Percentiles rank a stretch among this genome's conserved stretches.
Conservation (phyloP, 2,113 vertebrate species). For the Synchiropus splendidus region DNA sequence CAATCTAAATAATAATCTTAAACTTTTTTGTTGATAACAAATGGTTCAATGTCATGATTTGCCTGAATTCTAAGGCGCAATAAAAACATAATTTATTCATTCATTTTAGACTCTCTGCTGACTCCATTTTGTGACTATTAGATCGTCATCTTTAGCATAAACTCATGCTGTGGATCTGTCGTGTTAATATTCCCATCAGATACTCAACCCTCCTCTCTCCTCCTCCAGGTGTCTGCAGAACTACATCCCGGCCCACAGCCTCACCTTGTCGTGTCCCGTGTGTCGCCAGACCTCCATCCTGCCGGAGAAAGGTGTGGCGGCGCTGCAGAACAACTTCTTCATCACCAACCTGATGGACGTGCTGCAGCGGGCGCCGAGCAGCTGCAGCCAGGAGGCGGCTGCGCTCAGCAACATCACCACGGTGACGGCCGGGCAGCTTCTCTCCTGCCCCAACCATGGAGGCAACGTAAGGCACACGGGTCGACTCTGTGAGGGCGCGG, state of each 20-base stretch:
- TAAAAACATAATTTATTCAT: too few relatives aligned
- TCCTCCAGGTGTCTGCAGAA: constrained; percentile 87
- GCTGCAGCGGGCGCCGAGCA: constrained; percentile 81
- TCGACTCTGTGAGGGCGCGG: too few relatives aligned
- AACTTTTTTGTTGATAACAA: too few relatives aligned
- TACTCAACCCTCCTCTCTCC: too few relatives aligned
- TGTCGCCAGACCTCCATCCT: constrained; percentile 97
- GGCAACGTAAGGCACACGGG: constrained; percentile 75
- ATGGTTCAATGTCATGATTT: too few relatives aligned
- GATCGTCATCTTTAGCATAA: too few relatives aligned
- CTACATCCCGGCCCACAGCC: constrained; percentile 91
- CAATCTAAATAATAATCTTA: too few relatives aligned
- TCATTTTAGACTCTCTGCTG: too few relatives aligned
- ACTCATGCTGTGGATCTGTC: too few relatives aligned
- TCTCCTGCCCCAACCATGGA: constrained; percentile 93
- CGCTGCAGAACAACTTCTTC: constrained; percentile 97
- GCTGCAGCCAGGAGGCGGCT: constrained; percentile 72
- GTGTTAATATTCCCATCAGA: too few relatives aligned
- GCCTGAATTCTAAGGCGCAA: too few relatives aligned
- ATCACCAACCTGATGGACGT: constrained; percentile 99
- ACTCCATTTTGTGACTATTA: too few relatives aligned
- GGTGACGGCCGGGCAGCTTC: constrained; percentile 79
- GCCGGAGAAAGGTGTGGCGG: constrained; percentile 94
- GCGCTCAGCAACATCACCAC: constrained; percentile 77
- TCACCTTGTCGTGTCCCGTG: constrained; percentile 92